A percentile compares a stretch with the other conserved stretches of the same genome.
phyloP scores from a whole-genome alignment of 2,113 vertebrate genomes.

The Pelobates fuscus region DNA sequence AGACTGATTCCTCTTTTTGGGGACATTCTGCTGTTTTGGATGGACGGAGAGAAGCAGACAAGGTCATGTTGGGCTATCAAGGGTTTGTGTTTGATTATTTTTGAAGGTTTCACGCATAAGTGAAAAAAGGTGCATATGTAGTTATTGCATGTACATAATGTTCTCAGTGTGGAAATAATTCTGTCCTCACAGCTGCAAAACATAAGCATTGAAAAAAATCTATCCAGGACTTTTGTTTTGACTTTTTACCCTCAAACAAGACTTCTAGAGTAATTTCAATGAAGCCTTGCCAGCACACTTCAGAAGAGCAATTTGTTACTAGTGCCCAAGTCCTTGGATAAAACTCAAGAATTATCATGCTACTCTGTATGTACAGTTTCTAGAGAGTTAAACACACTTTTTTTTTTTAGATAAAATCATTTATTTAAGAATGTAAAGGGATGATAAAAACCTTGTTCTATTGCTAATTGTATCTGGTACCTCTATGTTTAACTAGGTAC shows the following conservation, averaged over 20 bases:
- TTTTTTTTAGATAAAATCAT: no score
- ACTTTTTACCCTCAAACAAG: constrained; percentile 38
- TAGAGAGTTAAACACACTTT: no score
- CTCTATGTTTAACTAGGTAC: no score
- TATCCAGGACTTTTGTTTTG: constrained; percentile 28
- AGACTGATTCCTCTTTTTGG: no score
- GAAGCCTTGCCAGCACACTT: constrained; percentile 7
- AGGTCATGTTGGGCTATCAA: constrained; percentile 9
- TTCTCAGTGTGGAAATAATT: background rate
- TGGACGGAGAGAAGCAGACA: background rate
- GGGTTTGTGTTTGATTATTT: constrained; percentile 3
- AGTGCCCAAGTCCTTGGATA: constrained; percentile 1
- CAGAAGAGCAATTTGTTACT: constrained; percentile 24
- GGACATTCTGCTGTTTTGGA: background rate
- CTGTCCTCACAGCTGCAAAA: constrained; percentile 6
- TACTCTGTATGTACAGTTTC: no score
- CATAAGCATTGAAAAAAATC: constrained; percentile 1
- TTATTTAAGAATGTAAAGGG: no score
- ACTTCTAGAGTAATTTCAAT: constrained; percentile 1
- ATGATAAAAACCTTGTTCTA: no score
- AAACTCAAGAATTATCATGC: background rate
- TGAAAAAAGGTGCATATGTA: background rate
- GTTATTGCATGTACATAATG: background rate
- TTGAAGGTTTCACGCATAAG: constrained; percentile 4
- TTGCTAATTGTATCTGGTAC: no score